Evolutionary conservation across 2,797 vertebrate species (phyloP).

Genomic region (Rhincodon typus): DNA sequence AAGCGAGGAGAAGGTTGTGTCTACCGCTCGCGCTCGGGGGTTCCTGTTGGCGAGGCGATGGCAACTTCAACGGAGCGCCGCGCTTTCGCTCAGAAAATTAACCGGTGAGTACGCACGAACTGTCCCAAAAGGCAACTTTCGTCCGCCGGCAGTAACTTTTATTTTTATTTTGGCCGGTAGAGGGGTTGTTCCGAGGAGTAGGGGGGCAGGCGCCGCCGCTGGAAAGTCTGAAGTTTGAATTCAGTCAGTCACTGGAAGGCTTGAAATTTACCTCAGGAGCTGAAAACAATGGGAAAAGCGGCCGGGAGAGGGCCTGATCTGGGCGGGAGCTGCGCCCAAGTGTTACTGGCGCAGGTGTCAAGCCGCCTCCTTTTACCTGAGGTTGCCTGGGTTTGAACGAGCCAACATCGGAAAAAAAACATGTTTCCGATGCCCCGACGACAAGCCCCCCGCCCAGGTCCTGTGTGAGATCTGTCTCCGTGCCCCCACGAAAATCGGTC

Average conservation of each 20-base stretch:
- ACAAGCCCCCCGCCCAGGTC: background rate
- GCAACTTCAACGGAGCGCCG: conserved; percentile 73
- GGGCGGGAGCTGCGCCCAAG: background rate
- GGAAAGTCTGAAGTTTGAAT: background rate
- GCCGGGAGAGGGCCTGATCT: background rate
- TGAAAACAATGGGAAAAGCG: background rate
- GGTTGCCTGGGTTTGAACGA: background rate
- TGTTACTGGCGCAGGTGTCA: background rate
- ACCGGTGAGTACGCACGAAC: conserved; percentile 62
- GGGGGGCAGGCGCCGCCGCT: background rate
- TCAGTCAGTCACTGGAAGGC: background rate
- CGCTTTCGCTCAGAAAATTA: conserved; percentile 85
- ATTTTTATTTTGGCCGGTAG: background rate
- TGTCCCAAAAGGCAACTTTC: no score
- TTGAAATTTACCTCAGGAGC: background rate
- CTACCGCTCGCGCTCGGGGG: background rate
- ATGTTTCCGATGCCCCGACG: background rate
- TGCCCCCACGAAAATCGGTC: no score
- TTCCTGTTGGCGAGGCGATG: conserved; percentile 50
- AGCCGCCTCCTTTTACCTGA: background rate
- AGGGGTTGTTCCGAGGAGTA: background rate
- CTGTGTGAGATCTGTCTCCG: no score
- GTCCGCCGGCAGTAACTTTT: background rate
- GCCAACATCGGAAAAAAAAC: background rate
- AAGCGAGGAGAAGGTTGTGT: background rate